These are phyloP conservation scores for Philhelius pedissequus DNA, from an alignment of 2,888 invertebrate genomes.

Conservation along the genomic window DNA sequence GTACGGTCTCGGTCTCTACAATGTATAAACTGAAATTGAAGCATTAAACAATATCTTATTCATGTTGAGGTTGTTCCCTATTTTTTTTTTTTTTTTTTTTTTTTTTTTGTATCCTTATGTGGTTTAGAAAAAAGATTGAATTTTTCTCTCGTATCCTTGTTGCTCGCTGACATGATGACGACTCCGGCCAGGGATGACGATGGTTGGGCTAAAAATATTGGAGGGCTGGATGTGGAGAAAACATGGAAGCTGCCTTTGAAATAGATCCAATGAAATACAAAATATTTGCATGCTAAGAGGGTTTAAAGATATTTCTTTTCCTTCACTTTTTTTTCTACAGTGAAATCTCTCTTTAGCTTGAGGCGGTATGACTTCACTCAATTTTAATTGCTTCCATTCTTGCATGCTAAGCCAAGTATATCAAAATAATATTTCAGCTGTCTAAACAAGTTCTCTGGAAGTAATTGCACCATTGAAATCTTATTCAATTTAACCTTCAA, in stretches of 20 bases:
- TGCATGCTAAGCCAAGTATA: too few species aligned
- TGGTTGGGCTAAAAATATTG: background rate
- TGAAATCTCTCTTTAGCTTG: background rate
- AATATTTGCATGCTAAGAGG: constrained; percentile 68
- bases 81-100: background rate
- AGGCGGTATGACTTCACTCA: too few species aligned
- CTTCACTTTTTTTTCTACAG: background rate
- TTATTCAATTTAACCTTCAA: too few species aligned
- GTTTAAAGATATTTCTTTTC: constrained; percentile 37
- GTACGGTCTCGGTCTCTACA: constrained; percentile 22
- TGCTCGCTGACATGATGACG: constrained; percentile 14
- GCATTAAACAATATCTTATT: constrained; percentile 66
- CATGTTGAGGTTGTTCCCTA: constrained; percentile 49
- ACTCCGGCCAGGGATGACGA: background rate
- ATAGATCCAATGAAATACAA: constrained; percentile 61
- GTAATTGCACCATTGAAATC: too few species aligned
- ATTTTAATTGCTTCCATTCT: too few species aligned
- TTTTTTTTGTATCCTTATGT: constrained; percentile 16
- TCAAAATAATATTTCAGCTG: too few species aligned
- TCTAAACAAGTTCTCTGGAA: too few species aligned
- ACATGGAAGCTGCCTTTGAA: constrained; percentile 36
- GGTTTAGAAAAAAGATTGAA: constrained; percentile 58
- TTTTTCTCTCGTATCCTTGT: constrained; percentile 25
- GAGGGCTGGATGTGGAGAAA: background rate
- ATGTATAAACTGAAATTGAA: constrained; percentile 61